phyloP scores from a whole-genome alignment of 53 echinoderm and acorn worm genomes.

The Paracentrotus lividus region DNA sequence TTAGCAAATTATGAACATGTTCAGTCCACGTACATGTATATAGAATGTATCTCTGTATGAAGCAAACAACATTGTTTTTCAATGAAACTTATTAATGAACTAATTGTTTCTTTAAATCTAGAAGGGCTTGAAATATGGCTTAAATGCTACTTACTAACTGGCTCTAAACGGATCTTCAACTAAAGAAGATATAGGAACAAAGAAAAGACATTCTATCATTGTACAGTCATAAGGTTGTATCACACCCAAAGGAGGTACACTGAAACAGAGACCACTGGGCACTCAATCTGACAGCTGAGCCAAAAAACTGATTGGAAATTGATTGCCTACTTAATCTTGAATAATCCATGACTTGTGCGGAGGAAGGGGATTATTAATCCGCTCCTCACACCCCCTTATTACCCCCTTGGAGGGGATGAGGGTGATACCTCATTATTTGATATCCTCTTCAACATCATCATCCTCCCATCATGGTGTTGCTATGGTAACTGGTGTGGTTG shows the following conservation, averaged over 20 bases:
- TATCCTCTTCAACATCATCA: conserved; percentile 13
- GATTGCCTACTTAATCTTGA: conserved; percentile 21
- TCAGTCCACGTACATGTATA: no score
- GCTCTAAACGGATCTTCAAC: no score
- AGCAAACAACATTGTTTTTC: no score
- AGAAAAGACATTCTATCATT: background rate
- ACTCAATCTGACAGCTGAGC: background rate
- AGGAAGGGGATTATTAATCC: conserved; percentile 12
- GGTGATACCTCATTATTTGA: background rate
- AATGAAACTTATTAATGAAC: no score
- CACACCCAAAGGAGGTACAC: background rate
- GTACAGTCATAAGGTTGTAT: background rate
- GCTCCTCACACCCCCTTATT: background rate
- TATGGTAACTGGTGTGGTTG: conserved; percentile 58
- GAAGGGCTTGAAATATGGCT: no score
- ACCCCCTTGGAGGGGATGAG: background rate
- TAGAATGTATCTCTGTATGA: no score
- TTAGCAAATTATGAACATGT: no score
- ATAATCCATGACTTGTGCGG: conserved; percentile 35
- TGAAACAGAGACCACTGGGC: background rate
- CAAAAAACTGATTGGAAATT: conserved; percentile 8
- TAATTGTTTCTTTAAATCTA: no score
- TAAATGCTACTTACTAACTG: no score
- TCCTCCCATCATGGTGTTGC: conserved; percentile 1
- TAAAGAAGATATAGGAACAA: no score